phyloP scores from a whole-genome alignment of 2,888 invertebrate genomes.

The Drosophila anomalata region DNA sequence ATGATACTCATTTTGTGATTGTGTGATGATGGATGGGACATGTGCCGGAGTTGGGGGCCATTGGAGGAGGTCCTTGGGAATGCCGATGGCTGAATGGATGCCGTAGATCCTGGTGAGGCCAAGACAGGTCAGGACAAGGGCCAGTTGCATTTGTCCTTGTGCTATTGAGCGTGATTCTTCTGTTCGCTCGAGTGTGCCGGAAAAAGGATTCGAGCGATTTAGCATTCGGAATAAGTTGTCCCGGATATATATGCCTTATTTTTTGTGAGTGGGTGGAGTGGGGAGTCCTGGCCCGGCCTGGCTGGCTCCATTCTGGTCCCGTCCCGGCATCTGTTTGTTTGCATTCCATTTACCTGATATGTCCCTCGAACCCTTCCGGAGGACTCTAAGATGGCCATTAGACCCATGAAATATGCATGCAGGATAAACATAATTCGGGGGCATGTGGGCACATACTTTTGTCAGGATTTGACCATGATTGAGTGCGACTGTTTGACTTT shows the following conservation, averaged over 20 bases:
- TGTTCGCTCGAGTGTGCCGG: slow-evolving; percentile 72
- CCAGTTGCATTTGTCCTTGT: slow-evolving; percentile 63
- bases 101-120: slow-evolving; percentile 1
- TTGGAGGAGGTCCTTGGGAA: slow-evolving; percentile 24
- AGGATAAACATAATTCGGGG: slow-evolving; percentile 75
- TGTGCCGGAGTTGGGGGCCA: slow-evolving; percentile 56
- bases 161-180: slow-evolving; percentile 57
- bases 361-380: slow-evolving; percentile 40
- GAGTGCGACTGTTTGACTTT: slow-evolving; percentile 54
- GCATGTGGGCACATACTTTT: slow-evolving; percentile 73
- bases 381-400: slow-evolving; percentile 58
- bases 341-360: slow-evolving; percentile 48
- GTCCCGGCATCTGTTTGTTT: slow-evolving; percentile 39
- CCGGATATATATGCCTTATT: slow-evolving; percentile 28
- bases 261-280: slow-evolving; percentile 1
- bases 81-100: slow-evolving; percentile 53
- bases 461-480: slow-evolving; percentile 74
- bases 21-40: slow-evolving; percentile 80
- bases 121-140: slow-evolving; percentile 39
- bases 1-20: slow-evolving; percentile 81
- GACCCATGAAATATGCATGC: slow-evolving; percentile 74
- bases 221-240: slow-evolving; percentile 73
- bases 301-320: neutral
- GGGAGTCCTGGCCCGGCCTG: no score
- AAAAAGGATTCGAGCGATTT: slow-evolving; percentile 75